Evolutionary conservation across 53 echinoderm and acorn worm species (phyloP), one percentile per base, ranked within the genome.

Genomic region (Crossaster papposus): DNA sequence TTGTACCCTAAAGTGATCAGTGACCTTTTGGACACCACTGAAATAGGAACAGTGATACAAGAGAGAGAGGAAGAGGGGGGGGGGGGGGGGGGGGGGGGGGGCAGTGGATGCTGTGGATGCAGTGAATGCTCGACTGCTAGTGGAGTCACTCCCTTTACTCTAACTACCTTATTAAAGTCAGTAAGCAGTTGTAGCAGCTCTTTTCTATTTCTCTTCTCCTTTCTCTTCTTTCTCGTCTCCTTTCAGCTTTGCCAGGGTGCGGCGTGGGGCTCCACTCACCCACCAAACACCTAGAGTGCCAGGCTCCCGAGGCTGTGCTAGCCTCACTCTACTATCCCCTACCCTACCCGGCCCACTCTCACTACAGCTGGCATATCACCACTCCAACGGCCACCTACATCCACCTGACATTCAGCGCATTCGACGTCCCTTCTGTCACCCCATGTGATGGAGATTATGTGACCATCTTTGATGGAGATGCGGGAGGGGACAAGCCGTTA

Each of bases 331-430:
- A 80, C 54, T 86, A 84, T 78, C 94, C 94, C 0, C 34, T 68
- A 18, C 83, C 34, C 44, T 89, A 89, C 68, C 74, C 75, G 10
- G 30, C 89, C 63, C 23, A 63, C 76, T 15, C 76, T 38, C 26
- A 79, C 2, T 92, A 83, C 82, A 82, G 78, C 20, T 98, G 98
- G 98, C 89, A 44, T 1, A 94, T 98, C 64, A 86, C 80, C 22
- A 95, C 95, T 0, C 29, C 90, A 31, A 81, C 78, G 18, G 86
- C 89, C 72, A 98, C 98, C 33, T 93, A 77, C 54, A 84, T 98
- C 34, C 81, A 76, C 36, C 77, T 98, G 2, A 83, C 34, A 24
- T 98, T 98, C 79, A 26, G 62, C 22, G 86, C 88, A 2, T 89
- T 98, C 70, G 93, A 94, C 82, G 65, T 96, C 12, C 80, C 86